These are phyloP conservation scores for Rallus crepitans DNA, from an alignment of 2,797 vertebrate species.

Conservation along the genomic window DNA sequence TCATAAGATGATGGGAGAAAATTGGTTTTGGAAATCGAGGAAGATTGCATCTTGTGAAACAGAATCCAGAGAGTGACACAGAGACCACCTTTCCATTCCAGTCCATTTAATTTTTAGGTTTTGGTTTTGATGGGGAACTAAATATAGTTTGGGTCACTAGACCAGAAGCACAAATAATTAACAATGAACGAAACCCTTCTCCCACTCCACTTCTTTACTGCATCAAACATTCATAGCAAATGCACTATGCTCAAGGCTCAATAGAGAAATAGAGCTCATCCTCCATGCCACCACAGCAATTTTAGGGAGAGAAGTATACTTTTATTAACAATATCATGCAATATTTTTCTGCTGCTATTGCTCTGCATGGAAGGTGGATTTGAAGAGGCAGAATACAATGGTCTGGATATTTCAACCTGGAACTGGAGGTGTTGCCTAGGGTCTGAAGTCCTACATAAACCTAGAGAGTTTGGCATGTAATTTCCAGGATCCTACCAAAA, in stretches of 20 bases:
- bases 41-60: slow-evolving; percentile 71
- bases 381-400: background rate
- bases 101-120: slow-evolving; percentile 65
- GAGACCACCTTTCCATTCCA: slow-evolving; percentile 68
- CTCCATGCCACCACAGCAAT: background rate
- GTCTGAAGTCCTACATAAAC: background rate
- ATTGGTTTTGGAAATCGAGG: slow-evolving; percentile 79
- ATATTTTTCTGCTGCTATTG: background rate
- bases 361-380: background rate
- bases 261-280: background rate
- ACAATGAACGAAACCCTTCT: background rate
- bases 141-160: slow-evolving; percentile 46
- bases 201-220: background rate
- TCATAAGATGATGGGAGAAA: slow-evolving; percentile 77
- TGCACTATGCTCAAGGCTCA: background rate
- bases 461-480: fast-evolving
- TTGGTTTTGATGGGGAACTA: slow-evolving; percentile 52
- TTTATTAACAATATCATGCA: background rate
- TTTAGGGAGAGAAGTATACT: background rate
- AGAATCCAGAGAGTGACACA: slow-evolving; percentile 63
- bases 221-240: background rate
- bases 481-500: background rate
- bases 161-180: slow-evolving; percentile 61
- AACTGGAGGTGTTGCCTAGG: background rate
- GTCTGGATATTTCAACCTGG: background rate